Conservation (phyloP, 2,113 vertebrate species). For the Marmota flaviventris region DNA sequence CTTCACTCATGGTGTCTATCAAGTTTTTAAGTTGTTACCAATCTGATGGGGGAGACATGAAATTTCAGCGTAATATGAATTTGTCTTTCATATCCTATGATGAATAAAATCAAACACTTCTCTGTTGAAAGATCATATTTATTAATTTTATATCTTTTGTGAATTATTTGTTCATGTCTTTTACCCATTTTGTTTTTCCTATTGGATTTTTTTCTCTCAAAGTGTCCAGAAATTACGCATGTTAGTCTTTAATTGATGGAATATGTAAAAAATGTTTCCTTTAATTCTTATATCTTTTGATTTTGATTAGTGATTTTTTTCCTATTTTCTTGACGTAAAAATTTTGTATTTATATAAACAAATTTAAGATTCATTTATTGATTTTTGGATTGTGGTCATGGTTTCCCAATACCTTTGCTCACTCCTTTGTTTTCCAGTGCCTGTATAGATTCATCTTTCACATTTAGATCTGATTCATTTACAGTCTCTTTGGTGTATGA, state of each 20-base stretch:
- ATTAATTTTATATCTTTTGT: conserved; percentile 36
- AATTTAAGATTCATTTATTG: neutral
- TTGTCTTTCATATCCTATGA: neutral
- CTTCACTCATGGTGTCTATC: neutral
- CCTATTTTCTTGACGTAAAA: neutral
- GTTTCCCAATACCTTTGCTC: neutral
- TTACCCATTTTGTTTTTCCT: neutral
- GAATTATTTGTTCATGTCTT: neutral
- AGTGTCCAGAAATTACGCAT: neutral
- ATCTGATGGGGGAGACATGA: neutral
- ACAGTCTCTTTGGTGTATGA: neutral
- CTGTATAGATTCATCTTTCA: conserved; percentile 39
- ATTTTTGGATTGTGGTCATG: neutral
- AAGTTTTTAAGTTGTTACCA: neutral
- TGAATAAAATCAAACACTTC: neutral
- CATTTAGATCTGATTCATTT: conserved; percentile 26
- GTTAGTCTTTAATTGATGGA: neutral
- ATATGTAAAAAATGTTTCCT: neutral
- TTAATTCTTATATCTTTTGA: neutral
- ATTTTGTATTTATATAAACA: neutral
- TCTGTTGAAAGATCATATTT: neutral
- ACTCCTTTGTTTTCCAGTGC: neutral
- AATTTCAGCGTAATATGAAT: neutral
- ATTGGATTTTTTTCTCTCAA: neutral
- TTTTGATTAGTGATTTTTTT: neutral